phyloP scores from a whole-genome alignment of 2,113 vertebrate genomes.

The Spilogale gracilis region DNA sequence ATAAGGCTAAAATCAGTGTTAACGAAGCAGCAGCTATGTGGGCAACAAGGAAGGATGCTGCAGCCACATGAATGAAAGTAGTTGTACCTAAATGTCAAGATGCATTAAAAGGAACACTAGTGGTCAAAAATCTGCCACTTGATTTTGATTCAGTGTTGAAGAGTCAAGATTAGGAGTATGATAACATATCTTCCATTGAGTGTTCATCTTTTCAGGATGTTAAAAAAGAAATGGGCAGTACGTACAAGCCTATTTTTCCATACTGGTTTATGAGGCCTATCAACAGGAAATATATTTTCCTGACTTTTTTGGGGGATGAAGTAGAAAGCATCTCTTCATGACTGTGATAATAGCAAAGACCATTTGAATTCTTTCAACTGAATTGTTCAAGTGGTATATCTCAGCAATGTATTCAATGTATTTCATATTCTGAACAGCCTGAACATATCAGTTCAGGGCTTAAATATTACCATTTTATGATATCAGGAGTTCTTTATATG shows the following conservation, averaged over 20 bases:
- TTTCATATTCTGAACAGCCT: slow-evolving; percentile 37
- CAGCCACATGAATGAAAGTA: neutral
- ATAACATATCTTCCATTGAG: neutral
- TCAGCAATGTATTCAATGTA: slow-evolving; percentile 51
- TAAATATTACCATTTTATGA: slow-evolving; percentile 54
- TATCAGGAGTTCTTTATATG: slow-evolving; percentile 34
- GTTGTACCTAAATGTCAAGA: neutral
- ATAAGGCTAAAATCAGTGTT: neutral
- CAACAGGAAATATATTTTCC: neutral
- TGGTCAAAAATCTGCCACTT: neutral
- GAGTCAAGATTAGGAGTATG: neutral
- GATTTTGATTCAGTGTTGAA: slow-evolving; percentile 42
- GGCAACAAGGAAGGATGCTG: neutral
- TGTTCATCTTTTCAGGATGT: slow-evolving; percentile 27
- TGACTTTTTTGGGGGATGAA: slow-evolving; percentile 25
- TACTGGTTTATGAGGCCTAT: slow-evolving; percentile 1
- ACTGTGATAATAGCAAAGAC: neutral
- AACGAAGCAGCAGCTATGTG: neutral
- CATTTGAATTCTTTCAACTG: slow-evolving; percentile 17
- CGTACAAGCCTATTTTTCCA: slow-evolving; percentile 38
- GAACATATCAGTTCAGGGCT: neutral
- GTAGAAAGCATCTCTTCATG: slow-evolving; percentile 34
- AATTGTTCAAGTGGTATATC: neutral
- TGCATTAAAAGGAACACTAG: neutral
- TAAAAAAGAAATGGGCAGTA: slow-evolving; percentile 42